Base-by-base conservation (phyloP, 2,888 invertebrate genomes). In the Pimpla rufipes region DNA sequence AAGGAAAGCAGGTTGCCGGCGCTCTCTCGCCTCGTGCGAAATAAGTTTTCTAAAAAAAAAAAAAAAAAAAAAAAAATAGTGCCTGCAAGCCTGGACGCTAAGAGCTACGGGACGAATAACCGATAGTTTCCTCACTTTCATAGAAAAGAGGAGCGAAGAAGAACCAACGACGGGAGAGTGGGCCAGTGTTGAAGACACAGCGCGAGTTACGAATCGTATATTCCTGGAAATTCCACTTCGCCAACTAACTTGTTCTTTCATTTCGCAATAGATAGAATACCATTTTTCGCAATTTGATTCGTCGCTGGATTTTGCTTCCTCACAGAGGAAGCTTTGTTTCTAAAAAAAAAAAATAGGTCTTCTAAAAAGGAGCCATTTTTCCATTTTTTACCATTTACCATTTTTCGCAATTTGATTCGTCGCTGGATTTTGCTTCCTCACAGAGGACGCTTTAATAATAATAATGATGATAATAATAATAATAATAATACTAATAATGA, bases 1-100 rank as follows among this genome's bases (percentile, higher is more conserved):
- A 81, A 81, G 81, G 52, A 70, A 81, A 66, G 16, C 64, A 42
- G 52, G 67, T 55, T 29, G 59, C 35, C 59, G 62, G 57, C 23
- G 10, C 52, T 70, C 23, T 76, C 64, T 50, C 45, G 52, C 35
- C 23, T 8, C 29, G 64, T 55, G 55, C 23, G 10, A 66, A 76
- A 45, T 76, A 62, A 35, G 52, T 45, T 75, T 80, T 70, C 68
- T 37, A 16, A 47, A 55, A 70, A 45, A 74, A 79, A 18, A 45
- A 74, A 79, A 18, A 16, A 47, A 55, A 70, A 45, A 74, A 79
- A 18, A n/a, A n/a, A n/a, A n/a, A n/a, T n/a, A n/a, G n/a, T 7
- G 47, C 21, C 13, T 21, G 45, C 18, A 42, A 40, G 64, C 18
- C n/a, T 6, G 21, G 7, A 21, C 18, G 66, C 23, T 66, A 10